Percentiles rank a stretch among this genome's conserved stretches.
phyloP scores from a whole-genome alignment of 2,888 invertebrate genomes.

The Diarsia brunnea region DNA sequence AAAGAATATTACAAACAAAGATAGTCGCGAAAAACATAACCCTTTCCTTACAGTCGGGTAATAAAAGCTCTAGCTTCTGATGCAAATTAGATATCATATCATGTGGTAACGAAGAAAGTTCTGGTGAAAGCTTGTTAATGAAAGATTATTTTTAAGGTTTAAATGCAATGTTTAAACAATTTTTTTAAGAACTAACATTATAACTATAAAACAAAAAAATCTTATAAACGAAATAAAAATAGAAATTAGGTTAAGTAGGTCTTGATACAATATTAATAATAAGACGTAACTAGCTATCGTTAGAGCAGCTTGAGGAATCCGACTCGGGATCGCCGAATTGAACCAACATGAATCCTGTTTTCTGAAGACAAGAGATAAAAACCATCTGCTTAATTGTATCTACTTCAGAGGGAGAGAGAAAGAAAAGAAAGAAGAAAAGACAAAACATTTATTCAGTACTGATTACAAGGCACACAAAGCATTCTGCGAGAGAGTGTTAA shows the following conservation, averaged over 20 bases:
- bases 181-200: slow-evolving; percentile 15
- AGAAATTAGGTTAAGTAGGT: slow-evolving; percentile 13
- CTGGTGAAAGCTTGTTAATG: slow-evolving; percentile 6
- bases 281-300: slow-evolving; percentile 14
- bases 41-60: no score
- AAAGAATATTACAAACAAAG: no score
- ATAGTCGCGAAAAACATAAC: no score
- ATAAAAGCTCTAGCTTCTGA: neutral
- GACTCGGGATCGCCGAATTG: slow-evolving; percentile 13
- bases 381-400: neutral
- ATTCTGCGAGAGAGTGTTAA: neutral
- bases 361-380: slow-evolving; percentile 50
- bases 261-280: slow-evolving; percentile 8
- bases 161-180: slow-evolving; percentile 33
- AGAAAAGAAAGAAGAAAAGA: neutral
- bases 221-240: slow-evolving; percentile 39
- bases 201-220: slow-evolving; percentile 1
- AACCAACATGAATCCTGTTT: slow-evolving; percentile 13
- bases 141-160: slow-evolving; percentile 24
- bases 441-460: neutral
- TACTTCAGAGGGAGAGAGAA: neutral
- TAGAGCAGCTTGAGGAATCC: slow-evolving; percentile 28
- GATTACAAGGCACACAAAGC: neutral
- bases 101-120: neutral
- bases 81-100: neutral